Evolutionary conservation across 2,797 vertebrate species (phyloP).

Genomic region (Siniperca scherzeri): DNA sequence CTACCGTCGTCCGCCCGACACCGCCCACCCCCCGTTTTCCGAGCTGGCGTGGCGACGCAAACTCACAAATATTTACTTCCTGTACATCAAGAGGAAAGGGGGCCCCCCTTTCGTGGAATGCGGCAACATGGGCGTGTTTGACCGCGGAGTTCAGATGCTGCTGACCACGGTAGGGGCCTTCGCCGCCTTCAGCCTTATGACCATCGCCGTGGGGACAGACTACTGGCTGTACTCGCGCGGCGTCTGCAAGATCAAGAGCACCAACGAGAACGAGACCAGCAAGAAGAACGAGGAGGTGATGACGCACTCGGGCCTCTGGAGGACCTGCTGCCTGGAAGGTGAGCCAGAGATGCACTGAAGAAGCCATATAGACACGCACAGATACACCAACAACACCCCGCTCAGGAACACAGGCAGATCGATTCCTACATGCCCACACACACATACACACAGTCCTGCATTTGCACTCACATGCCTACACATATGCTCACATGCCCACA

Average conservation of each 20-base stretch:
- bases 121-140: conserved; percentile 99
- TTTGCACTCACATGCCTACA: conserved; percentile 61
- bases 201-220: conserved; percentile 98
- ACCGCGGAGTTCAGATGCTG: conserved; percentile 99
- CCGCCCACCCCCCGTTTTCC: conserved; percentile 76
- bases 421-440: conserved; percentile 62
- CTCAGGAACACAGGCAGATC: conserved; percentile 45
- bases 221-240: conserved; percentile 99
- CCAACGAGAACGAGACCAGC: conserved; percentile 97
- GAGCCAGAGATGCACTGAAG: conserved; percentile 54
- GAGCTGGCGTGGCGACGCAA: conserved; percentile 83
- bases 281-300: conserved; percentile 99
- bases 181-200: conserved; percentile 99
- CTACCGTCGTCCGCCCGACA: conserved; percentile 62
- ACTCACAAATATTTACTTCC: conserved; percentile 89
- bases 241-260: conserved; percentile 97
- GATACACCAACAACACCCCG: conserved; percentile 17
- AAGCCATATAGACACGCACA: conserved; percentile 1
- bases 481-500: conserved; percentile 62
- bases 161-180: conserved; percentile 99
- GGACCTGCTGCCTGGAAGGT: conserved; percentile 99
- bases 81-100: conserved; percentile 88
- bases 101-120: conserved; percentile 98
- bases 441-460: conserved; percentile 46
- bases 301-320: conserved; percentile 99